Evolutionary conservation across 2,113 vertebrate species (phyloP).

Genomic region (Gadus chalcogrammus): DNA sequence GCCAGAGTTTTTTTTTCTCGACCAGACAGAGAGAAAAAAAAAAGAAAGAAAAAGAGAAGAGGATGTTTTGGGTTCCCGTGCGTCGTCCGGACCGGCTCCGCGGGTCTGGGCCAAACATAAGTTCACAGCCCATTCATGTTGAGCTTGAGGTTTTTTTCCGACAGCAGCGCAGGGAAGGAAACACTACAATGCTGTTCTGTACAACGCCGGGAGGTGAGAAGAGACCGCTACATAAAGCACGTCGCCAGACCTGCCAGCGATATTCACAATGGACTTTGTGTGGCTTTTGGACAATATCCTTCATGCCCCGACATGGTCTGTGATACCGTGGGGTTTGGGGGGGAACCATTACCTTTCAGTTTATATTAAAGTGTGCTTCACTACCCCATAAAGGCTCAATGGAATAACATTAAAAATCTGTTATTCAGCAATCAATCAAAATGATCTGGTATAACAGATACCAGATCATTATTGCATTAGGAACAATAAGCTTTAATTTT

Average conservation of each 20-base stretch:
- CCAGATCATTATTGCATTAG: constrained; percentile 34
- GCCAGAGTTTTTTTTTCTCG: constrained; percentile 22
- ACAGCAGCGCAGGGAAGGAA: constrained; percentile 22
- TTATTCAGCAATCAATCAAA: too few relatives aligned
- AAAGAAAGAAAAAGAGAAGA: constrained; percentile 9
- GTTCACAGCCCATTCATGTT: constrained; percentile 56
- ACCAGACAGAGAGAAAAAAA: constrained; percentile 9
- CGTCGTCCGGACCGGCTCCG: constrained; percentile 32
- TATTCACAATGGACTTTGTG: neutral
- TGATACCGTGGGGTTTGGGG: neutral
- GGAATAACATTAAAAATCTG: neutral
- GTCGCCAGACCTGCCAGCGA: neutral
- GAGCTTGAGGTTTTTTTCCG: constrained; percentile 46
- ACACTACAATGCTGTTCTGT: constrained; percentile 38
- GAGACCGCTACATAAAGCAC: constrained; percentile 23
- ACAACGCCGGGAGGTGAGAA: constrained; percentile 32
- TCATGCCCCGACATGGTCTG: neutral
- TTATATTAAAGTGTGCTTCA: constrained; percentile 7
- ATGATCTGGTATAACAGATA: constrained; percentile 20
- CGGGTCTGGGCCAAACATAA: constrained; percentile 56
- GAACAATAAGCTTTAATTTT: constrained; percentile 26
- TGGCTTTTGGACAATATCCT: neutral
- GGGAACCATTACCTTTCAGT: constrained; percentile 8
- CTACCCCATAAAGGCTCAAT: neutral
- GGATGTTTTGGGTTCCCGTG: constrained; percentile 55